Base-by-base conservation (phyloP, 1,140 invertebrate species). In the Drosophila tropicalis region DNA sequence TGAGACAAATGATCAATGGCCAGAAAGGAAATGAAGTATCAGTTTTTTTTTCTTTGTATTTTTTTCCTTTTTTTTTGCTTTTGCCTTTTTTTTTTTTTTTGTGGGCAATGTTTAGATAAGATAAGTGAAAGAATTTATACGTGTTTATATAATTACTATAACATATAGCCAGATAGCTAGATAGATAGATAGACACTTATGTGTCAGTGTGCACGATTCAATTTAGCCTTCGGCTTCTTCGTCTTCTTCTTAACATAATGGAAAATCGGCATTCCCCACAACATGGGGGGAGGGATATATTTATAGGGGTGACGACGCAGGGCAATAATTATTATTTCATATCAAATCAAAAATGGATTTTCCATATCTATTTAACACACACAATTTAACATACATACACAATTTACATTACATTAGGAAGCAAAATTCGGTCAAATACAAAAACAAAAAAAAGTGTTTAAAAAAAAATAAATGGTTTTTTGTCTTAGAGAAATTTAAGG, bases 1-100 rank as follows among this genome's bases (percentile, higher is more conserved):
- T 56, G 36, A 17, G 54, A 17, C 68, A 55, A 55, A 65, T 41
- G 70, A 67, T 36, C n/a, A 56, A 5, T 55, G 51, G 19, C 10
- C 19, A 36, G 17, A 58, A 34, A 58, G 56, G 34, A 36, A 58
- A 57, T 25, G 29, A 54, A 22, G 17, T 41, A 32, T 29, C 55
- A 25, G 25, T 25, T 25, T 25, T 25, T 25, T 25, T 25, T n/a
- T n/a, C n/a, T n/a, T n/a, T n/a, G n/a, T n/a, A n/a, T n/a, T n/a
- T n/a, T n/a, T n/a, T n/a, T n/a, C n/a, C n/a, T n/a, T n/a, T 3
- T 25, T 25, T 25, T 25, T 25, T 29, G 29, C 5, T 25, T 25
- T 3, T 34, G 7, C 3, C 4, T 19, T 62, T 72, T n/a, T 67
- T 22, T 13, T 62, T 19, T 29, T 51, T 40, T 19, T 36, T 13